These are phyloP conservation scores for Antechinus stuartii DNA, from an alignment of 2,113 vertebrate genomes.

Conservation along the genomic window DNA sequence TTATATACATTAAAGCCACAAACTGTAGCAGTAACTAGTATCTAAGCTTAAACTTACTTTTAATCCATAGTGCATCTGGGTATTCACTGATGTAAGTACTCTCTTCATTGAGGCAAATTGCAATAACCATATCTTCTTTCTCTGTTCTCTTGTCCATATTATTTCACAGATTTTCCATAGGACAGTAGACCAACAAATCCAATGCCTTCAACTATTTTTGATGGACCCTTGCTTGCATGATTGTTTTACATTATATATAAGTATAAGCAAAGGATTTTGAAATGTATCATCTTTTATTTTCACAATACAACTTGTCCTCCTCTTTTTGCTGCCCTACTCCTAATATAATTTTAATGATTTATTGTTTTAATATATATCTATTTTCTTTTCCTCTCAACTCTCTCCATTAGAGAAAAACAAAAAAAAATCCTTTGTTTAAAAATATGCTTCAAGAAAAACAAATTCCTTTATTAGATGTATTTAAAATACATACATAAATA, in stretches of 20 bases:
- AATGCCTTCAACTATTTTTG: background rate
- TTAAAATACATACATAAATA: background rate
- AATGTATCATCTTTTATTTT: background rate
- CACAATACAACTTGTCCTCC: background rate
- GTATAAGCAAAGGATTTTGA: background rate
- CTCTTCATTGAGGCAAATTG: too few species aligned
- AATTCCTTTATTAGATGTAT: background rate
- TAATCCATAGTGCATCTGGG: too few species aligned
- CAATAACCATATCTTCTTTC: too few species aligned
- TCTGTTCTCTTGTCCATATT: too few species aligned
- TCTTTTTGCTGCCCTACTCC: background rate
- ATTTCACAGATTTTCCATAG: too few species aligned
- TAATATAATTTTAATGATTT: too few species aligned
- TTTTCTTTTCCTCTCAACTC: background rate
- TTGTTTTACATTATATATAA: background rate
- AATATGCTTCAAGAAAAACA: background rate
- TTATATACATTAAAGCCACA: constrained; percentile 22
- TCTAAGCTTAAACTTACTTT: too few species aligned
- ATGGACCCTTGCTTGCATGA: background rate
- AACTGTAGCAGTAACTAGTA: background rate
- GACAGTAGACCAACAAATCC: too few species aligned
- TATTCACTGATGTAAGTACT: too few species aligned
- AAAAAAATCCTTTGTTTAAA: background rate
- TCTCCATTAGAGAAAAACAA: background rate
- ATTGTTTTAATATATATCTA: background rate